Evolutionary conservation across 2,888 invertebrate species (phyloP).

Genomic region (Lasioglossum oenotherae): DNA sequence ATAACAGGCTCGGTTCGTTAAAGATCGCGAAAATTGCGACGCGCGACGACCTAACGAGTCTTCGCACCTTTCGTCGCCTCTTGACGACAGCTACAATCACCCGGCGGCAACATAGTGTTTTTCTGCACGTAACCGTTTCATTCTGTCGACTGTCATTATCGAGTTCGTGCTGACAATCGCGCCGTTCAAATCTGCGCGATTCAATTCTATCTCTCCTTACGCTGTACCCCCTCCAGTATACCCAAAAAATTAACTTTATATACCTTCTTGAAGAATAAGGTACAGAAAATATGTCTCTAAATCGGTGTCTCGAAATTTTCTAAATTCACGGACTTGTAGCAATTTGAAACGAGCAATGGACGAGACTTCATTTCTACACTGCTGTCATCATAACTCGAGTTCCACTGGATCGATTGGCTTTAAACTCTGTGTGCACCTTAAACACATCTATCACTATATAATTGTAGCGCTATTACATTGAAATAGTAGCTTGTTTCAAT

Average conservation of each 20-base stretch:
- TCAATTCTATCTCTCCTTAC: neutral
- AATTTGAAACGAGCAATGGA: neutral
- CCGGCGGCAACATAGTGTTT: constrained; percentile 39
- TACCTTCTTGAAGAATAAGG: neutral
- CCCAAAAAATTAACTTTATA: neutral
- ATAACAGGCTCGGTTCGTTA: constrained; percentile 45
- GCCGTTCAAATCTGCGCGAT: constrained; percentile 46
- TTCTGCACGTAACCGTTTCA: constrained; percentile 66
- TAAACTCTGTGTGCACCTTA: neutral
- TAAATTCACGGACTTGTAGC: neutral
- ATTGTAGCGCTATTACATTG: neutral
- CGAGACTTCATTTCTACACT: neutral
- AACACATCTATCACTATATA: neutral
- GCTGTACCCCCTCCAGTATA: neutral
- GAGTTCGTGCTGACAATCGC: constrained; percentile 61
- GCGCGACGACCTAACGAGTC: constrained; percentile 62
- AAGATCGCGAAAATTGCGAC: constrained; percentile 41
- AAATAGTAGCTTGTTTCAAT: neutral
- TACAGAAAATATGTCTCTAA: neutral
- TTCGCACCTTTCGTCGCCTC: constrained; percentile 65
- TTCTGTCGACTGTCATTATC: constrained; percentile 58
- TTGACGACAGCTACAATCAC: constrained; percentile 61
- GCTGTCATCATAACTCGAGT: neutral
- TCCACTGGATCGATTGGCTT: neutral
- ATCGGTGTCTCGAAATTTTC: neutral